phyloP scores from a whole-genome alignment of 2,888 invertebrate genomes.

The Acanthococcus lagerstroemiae region DNA sequence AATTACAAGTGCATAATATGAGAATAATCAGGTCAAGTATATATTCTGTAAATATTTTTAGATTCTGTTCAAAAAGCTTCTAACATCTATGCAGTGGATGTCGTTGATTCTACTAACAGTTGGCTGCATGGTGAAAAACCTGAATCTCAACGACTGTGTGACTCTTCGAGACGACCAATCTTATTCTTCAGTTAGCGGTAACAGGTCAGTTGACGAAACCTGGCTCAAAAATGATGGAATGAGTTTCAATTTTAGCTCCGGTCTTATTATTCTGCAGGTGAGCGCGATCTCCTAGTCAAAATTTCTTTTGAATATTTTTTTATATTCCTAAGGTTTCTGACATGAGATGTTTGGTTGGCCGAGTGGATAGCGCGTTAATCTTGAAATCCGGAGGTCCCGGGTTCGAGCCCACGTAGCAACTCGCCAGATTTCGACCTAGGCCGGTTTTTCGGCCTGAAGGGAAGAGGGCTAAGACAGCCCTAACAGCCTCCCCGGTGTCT shows the following conservation, averaged over 20 bases:
- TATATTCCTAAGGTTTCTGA: neutral
- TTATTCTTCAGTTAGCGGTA: neutral
- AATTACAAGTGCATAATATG: no score
- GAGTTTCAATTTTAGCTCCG: conserved; percentile 22
- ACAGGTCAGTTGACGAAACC: neutral
- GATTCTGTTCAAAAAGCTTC: conserved; percentile 73
- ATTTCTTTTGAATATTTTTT: neutral
- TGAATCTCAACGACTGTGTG: neutral
- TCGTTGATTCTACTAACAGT: conserved; percentile 74
- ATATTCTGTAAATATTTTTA: no score
- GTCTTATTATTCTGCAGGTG: conserved; percentile 13
- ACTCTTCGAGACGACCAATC: neutral
- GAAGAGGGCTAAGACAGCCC: no score
- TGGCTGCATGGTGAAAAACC: conserved; percentile 84
- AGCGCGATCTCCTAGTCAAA: neutral
- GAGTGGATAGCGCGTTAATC: no score
- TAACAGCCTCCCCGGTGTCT: no score
- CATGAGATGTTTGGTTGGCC: no score
- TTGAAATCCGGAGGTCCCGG: no score
- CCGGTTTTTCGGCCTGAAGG: no score
- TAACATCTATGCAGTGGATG: conserved; percentile 75
- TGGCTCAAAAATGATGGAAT: conserved; percentile 15
- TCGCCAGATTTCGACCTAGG: no score
- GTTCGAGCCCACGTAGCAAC: no score
- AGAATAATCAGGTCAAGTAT: no score